phyloP scores from a whole-genome alignment of 1,140 invertebrate species.

The Xylocopa sonorina region DNA sequence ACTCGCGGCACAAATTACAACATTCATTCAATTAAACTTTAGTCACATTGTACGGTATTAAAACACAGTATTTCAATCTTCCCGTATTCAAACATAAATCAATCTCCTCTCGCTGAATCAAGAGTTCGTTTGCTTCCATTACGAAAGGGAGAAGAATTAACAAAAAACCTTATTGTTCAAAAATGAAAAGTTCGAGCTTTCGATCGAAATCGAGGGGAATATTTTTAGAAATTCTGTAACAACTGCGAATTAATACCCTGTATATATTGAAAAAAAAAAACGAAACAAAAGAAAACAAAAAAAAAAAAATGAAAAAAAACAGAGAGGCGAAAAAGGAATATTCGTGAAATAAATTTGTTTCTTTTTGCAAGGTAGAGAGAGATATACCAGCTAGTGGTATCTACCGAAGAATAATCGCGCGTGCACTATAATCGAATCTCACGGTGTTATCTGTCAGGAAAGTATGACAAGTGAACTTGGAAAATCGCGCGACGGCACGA shows the following conservation, averaged over 20 bases:
- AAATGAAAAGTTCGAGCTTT: no score
- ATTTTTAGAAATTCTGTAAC: neutral
- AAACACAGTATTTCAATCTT: slow-evolving; percentile 44
- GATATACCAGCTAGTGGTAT: no score
- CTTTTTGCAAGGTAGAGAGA: no score
- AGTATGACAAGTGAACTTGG: neutral
- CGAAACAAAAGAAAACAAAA: neutral
- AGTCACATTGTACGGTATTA: slow-evolving; percentile 43
- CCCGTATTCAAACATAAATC: slow-evolving; percentile 24
- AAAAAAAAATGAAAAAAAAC: no score
- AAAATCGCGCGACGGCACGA: slow-evolving; percentile 19
- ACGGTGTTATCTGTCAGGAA: neutral
- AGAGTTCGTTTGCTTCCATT: neutral
- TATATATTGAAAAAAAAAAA: no score
- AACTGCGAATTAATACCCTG: no score
- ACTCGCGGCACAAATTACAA: slow-evolving; percentile 48
- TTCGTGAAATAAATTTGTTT: no score
- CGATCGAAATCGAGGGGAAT: neutral
- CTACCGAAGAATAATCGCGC: no score
- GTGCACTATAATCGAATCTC: no score
- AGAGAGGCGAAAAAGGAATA: neutral
- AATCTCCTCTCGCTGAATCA: neutral
- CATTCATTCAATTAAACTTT: slow-evolving; percentile 55
- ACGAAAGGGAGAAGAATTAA: neutral
- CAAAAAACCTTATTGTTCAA: neutral